Evolutionary conservation across 2,888 invertebrate genomes (phyloP).

Genomic region (Dynastes grantii): DNA sequence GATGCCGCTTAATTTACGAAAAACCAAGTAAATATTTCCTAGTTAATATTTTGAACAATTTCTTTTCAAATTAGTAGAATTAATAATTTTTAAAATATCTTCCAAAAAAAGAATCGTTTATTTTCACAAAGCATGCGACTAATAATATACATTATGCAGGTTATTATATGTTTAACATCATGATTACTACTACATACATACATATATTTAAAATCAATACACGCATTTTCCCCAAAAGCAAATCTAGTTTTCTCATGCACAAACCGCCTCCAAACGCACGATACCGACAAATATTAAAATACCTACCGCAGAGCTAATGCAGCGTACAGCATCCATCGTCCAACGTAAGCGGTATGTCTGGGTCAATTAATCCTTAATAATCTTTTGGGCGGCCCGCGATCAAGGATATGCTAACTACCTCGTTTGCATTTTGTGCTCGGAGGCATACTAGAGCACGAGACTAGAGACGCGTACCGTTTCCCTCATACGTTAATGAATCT

Average conservation of each 20-base stretch:
- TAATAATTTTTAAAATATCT: too few species aligned
- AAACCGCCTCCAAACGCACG: not conserved
- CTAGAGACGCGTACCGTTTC: constrained; percentile 24
- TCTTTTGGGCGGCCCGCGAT: constrained; percentile 47
- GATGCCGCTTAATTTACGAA: too few species aligned
- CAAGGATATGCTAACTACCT: constrained; percentile 47
- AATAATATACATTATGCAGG: too few species aligned
- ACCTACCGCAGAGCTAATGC: constrained; percentile 32
- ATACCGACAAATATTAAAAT: constrained; percentile 31
- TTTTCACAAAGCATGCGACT: too few species aligned
- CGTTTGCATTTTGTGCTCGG: constrained; percentile 40
- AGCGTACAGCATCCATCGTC: constrained; percentile 1
- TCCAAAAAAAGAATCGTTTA: too few species aligned
- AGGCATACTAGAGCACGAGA: constrained; percentile 44
- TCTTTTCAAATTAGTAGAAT: too few species aligned
- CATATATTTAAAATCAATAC: too few species aligned
- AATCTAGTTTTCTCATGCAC: not conserved
- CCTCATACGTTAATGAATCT: constrained; percentile 38
- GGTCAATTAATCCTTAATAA: constrained; percentile 48
- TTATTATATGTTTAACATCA: too few species aligned
- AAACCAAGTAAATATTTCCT: too few species aligned
- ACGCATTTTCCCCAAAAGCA: too few species aligned
- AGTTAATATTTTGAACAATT: too few species aligned
- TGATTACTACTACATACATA: too few species aligned
- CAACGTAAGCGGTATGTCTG: constrained; percentile 38